Evolutionary conservation across 1,140 invertebrate genomes (phyloP).

Genomic region (Caenorhabditis elegans): WBcel235 BX284605.5:9265501-9266000

Average conservation of each 20-base stretch:
- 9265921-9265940: background rate
- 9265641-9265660: constrained; percentile 60
- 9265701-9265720: constrained; percentile 50
- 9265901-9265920: background rate
- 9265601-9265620: constrained; percentile 56
- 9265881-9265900: constrained; percentile 14
- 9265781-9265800: constrained; percentile 41
- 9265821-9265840: background rate
- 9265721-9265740: constrained; percentile 63
- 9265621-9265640: constrained; percentile 62
- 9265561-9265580: constrained; percentile 37
- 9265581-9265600: constrained; percentile 25
- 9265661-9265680: constrained; percentile 48
- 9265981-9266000: constrained; percentile 35
- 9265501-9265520: background rate
- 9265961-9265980: background rate
- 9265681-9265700: constrained; percentile 8
- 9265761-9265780: constrained; percentile 59
- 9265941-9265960: constrained; percentile 10
- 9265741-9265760: constrained; percentile 57
- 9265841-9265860: background rate
- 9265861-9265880: background rate
- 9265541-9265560: constrained; percentile 63
- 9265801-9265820: background rate
- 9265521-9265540: constrained; percentile 40